phyloP scores from a whole-genome alignment of 2,797 vertebrate species.

The Aphelocoma californica region DNA sequence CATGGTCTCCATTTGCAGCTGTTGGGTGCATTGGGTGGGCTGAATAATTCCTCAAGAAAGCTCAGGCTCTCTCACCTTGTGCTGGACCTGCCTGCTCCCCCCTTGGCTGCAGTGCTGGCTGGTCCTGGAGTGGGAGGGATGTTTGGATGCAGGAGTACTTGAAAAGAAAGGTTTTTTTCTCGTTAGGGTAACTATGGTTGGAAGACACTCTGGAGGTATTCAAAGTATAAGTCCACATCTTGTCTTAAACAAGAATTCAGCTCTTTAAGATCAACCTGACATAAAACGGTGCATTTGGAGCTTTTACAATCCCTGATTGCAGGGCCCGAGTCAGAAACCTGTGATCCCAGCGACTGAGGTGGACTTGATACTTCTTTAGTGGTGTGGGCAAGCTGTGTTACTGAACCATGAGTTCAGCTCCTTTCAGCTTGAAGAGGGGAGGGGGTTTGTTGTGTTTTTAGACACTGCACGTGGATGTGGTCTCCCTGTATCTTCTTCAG shows the following conservation, averaged over 20 bases:
- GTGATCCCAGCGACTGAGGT: not conserved
- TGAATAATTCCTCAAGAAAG: not conserved
- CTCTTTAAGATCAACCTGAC: rapidly evolving
- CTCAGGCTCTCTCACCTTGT: not conserved
- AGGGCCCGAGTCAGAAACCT: not conserved
- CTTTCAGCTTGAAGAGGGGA: not conserved
- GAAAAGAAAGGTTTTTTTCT: not conserved
- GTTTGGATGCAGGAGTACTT: not conserved
- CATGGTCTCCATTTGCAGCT: not conserved
- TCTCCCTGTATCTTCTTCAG: not conserved
- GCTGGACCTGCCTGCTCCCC: not conserved
- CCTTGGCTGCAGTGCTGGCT: not conserved
- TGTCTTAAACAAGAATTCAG: not conserved
- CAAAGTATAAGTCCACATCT: not conserved
- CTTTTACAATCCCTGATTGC: not conserved
- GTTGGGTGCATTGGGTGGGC: rapidly evolving
- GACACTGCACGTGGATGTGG: rapidly evolving
- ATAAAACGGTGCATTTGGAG: not conserved
- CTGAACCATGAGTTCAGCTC: not conserved
- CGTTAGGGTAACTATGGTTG: rapidly evolving
- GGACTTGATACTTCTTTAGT: rapidly evolving
- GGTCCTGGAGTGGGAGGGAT: not conserved
- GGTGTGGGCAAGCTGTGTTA: not conserved
- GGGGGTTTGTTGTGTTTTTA: not conserved
- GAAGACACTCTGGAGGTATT: not conserved